phyloP scores from a whole-genome alignment of 2,113 vertebrate genomes.

The Pseudonaja textilis region DNA sequence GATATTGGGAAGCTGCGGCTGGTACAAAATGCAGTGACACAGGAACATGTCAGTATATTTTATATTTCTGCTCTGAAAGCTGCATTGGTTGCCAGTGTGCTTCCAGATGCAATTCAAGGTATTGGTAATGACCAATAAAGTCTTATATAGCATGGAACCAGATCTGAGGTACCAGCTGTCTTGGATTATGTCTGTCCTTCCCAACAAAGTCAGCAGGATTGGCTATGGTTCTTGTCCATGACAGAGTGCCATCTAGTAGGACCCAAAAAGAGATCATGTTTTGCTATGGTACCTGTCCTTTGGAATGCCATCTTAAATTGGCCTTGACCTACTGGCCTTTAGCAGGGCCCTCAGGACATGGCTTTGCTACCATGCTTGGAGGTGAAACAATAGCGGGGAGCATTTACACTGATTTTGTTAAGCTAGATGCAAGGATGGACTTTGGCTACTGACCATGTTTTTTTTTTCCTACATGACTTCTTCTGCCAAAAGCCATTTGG shows the following conservation, averaged over 20 bases:
- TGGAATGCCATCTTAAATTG: background rate
- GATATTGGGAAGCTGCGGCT: background rate
- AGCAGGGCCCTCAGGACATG: background rate
- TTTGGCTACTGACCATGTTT: background rate
- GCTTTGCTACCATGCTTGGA: background rate
- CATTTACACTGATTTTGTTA: background rate
- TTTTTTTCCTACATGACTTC: background rate
- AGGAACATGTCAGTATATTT: background rate
- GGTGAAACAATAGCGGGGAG: background rate
- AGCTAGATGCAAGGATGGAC: background rate
- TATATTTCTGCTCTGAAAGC: background rate
- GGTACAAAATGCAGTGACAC: background rate
- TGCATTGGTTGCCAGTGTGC: background rate
- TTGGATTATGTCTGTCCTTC: background rate
- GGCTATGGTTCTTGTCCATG: background rate
- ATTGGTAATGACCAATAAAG: background rate
- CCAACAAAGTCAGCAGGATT: background rate
- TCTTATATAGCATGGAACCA: background rate
- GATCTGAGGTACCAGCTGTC: background rate
- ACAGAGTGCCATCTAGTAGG: background rate
- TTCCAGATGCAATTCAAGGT: background rate
- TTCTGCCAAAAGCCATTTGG: background rate
- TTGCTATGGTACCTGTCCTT: background rate
- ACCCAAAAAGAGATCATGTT: background rate
- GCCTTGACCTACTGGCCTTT: background rate